Conservation (phyloP, 2,113 vertebrate genomes). For the Ranitomeya variabilis region DNA sequence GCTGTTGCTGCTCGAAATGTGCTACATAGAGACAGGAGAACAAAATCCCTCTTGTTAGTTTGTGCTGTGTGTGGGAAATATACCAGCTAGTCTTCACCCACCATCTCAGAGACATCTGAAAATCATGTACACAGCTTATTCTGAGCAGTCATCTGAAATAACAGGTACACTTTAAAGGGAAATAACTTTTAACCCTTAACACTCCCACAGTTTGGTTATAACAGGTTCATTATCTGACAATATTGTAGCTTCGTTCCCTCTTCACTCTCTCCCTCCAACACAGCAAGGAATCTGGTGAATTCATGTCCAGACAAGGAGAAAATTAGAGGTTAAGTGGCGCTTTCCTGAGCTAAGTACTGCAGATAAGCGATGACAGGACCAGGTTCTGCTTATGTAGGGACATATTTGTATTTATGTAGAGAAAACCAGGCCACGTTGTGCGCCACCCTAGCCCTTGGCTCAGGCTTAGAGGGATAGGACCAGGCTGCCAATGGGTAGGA, state of each 20-base stretch:
- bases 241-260: not conserved
- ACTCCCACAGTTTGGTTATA: not conserved
- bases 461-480: not conserved
- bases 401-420: not conserved
- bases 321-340: constrained; percentile 4
- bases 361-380: not conserved
- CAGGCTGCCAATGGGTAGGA: not conserved
- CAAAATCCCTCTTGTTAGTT: too few species aligned
- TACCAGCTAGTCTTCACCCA: too few species aligned
- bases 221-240: not conserved
- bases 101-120: too few species aligned
- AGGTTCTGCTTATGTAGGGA: not conserved
- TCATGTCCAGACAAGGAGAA: not conserved
- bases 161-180: too few species aligned
- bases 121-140: too few species aligned
- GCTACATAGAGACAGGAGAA: too few species aligned
- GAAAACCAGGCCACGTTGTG: not conserved
- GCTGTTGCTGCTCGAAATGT: too few species aligned
- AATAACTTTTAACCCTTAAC: not conserved
- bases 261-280: not conserved
- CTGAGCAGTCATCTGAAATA: too few species aligned
- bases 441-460: not conserved
- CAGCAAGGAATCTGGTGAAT: not conserved
- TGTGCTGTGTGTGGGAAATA: too few species aligned
- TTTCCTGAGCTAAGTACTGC: not conserved